phyloP scores from a whole-genome alignment of 2,888 invertebrate species.

The Pristionchus arcanus region DNA sequence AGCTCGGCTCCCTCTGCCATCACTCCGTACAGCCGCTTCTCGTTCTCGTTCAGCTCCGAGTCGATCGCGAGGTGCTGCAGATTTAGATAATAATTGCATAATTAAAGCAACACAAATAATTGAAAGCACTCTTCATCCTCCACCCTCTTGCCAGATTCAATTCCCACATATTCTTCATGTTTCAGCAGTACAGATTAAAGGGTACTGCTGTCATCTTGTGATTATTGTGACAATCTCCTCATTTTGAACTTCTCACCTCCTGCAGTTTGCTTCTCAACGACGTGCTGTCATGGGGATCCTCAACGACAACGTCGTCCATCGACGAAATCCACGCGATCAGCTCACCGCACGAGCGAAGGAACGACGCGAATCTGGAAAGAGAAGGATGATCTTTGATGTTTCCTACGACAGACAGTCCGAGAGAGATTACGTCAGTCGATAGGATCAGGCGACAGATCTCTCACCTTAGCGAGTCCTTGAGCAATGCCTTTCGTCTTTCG shows the following conservation, averaged over 20 bases:
- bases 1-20: constrained; percentile 81
- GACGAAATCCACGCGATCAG: constrained; percentile 90
- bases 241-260: constrained; percentile 80
- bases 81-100: too few relatives aligned
- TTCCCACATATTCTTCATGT: too few relatives aligned
- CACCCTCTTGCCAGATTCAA: too few relatives aligned
- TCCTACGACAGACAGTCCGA: too few relatives aligned
- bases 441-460: background rate
- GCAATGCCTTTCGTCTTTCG: constrained; percentile 55
- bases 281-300: constrained; percentile 94
- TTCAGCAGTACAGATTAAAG: too few relatives aligned
- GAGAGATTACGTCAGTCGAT: too few relatives aligned
- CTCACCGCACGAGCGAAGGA: constrained; percentile 79
- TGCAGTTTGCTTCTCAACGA: constrained; percentile 85
- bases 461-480: constrained; percentile 62
- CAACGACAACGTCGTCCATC: constrained; percentile 93
- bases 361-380: constrained; percentile 68
- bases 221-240: too few relatives aligned
- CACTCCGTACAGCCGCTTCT: constrained; percentile 80
- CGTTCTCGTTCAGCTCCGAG: constrained; percentile 93
- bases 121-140: too few relatives aligned
- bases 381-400: background rate
- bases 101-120: too few relatives aligned
- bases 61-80: constrained; percentile 91
- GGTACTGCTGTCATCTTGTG: too few relatives aligned